A percentile compares a stretch with the other conserved stretches of the same genome.
phyloP scores from a whole-genome alignment of 1,140 invertebrate species.

The Paraescarpia echinospica region DNA sequence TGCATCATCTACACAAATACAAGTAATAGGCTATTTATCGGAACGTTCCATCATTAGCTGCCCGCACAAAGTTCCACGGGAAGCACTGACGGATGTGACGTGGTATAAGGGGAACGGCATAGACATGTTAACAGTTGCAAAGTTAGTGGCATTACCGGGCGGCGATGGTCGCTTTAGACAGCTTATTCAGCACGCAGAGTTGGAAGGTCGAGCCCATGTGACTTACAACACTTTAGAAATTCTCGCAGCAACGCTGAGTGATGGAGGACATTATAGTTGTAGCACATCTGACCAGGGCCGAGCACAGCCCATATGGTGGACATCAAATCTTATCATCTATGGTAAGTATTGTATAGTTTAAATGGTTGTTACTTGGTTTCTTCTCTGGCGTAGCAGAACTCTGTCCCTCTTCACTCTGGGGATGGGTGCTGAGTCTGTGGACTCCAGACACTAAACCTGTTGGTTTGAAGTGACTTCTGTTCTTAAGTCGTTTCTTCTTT shows the following conservation, averaged over 20 bases:
- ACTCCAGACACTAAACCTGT: neutral
- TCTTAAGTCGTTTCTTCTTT: too few species aligned
- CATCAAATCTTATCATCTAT: neutral
- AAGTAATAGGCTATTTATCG: neutral
- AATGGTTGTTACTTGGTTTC: too few species aligned
- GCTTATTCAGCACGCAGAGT: neutral
- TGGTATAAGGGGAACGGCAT: neutral
- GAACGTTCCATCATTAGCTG: neutral
- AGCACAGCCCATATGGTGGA: neutral
- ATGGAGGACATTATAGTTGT: neutral
- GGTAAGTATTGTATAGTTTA: neutral
- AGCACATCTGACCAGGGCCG: neutral
- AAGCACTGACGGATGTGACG: neutral
- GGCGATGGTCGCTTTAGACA: neutral
- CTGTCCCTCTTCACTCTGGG: too few species aligned
- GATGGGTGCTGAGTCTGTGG: too few species aligned
- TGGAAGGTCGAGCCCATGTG: neutral
- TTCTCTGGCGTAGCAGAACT: too few species aligned
- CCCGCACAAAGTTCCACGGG: neutral
- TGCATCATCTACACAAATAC: neutral
- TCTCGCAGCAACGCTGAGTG: neutral
- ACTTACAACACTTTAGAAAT: neutral
- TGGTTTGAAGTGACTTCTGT: neutral
- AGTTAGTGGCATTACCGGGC: neutral
- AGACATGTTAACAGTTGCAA: neutral